Evolutionary conservation across 2,113 vertebrate species (phyloP).

Genomic region (Festucalex cinctus): DNA sequence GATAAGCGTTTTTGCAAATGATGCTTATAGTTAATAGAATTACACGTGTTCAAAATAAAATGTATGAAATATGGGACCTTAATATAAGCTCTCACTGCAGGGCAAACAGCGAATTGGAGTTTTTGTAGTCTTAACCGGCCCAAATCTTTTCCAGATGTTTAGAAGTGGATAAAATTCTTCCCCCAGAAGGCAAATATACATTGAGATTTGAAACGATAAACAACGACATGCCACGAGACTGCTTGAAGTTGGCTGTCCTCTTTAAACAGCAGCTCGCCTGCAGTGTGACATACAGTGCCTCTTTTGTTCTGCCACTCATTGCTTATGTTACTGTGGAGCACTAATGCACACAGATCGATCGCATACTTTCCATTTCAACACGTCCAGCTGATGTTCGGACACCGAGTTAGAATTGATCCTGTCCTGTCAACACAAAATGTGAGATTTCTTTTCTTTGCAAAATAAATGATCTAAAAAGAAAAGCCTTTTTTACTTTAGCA

Average conservation of each 20-base stretch:
- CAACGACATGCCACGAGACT: slow-evolving; percentile 58
- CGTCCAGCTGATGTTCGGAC: slow-evolving; percentile 53
- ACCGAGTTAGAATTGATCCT: slow-evolving; percentile 60
- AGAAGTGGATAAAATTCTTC: slow-evolving; percentile 41
- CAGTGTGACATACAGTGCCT: slow-evolving; percentile 48
- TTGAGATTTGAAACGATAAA: slow-evolving; percentile 56
- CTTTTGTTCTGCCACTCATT: slow-evolving; percentile 66
- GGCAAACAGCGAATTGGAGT: slow-evolving; percentile 34
- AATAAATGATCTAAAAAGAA: slow-evolving; percentile 38
- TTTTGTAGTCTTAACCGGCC: slow-evolving; percentile 30
- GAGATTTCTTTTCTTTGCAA: slow-evolving; percentile 31
- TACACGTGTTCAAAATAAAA: neutral
- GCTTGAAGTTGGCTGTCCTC: slow-evolving; percentile 46
- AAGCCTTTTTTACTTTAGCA: slow-evolving; percentile 20
- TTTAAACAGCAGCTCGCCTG: slow-evolving; percentile 40
- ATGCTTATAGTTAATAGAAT: slow-evolving; percentile 5
- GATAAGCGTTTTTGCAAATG: neutral
- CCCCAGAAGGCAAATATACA: slow-evolving; percentile 52
- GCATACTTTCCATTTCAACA: slow-evolving; percentile 72
- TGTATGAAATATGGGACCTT: slow-evolving; percentile 16
- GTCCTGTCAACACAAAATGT: slow-evolving; percentile 58
- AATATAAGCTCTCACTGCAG: slow-evolving; percentile 34
- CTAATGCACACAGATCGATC: slow-evolving; percentile 71
- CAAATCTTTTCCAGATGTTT: slow-evolving; percentile 60
- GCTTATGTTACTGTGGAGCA: slow-evolving; percentile 64